These are phyloP conservation scores for Istiophorus platypterus DNA, from an alignment of 2,113 vertebrate genomes.

Conservation along the genomic window DNA sequence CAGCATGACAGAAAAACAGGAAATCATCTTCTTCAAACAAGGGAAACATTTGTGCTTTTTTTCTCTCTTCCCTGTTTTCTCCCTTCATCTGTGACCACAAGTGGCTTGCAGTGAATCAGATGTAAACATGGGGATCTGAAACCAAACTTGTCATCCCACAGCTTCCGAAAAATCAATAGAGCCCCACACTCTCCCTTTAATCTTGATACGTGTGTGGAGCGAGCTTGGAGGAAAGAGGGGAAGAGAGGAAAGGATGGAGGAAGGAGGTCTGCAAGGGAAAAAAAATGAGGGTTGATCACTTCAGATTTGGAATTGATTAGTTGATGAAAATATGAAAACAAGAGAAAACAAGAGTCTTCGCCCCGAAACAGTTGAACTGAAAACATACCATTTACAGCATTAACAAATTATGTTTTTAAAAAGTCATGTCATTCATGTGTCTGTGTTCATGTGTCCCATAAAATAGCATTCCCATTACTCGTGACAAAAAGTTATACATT, in stretches of 20 bases:
- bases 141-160: conserved; percentile 76
- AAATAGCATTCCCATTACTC: background rate
- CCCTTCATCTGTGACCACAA: conserved; percentile 6
- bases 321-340: background rate
- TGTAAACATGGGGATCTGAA: conserved; percentile 72
- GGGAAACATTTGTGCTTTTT: conserved; percentile 5
- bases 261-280: background rate
- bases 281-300: background rate
- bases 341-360: background rate
- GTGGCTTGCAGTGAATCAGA: conserved; percentile 58
- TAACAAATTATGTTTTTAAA: background rate
- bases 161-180: conserved; percentile 79
- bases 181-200: conserved; percentile 58
- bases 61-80: conserved; percentile 18
- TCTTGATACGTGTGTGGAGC: conserved; percentile 58
- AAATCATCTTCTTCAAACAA: background rate
- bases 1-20: background rate
- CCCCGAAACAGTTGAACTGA: background rate
- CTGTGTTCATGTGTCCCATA: too few relatives aligned
- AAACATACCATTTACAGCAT: background rate
- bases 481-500: background rate
- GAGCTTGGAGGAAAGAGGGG: conserved; percentile 36
- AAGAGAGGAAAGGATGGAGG: conserved; percentile 16
- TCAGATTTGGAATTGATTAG: background rate
- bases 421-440: background rate